Percentiles rank a stretch among this genome's conserved stretches.
phyloP scores from a whole-genome alignment of 2,888 invertebrate species.

The Chloroclysta siterata region DNA sequence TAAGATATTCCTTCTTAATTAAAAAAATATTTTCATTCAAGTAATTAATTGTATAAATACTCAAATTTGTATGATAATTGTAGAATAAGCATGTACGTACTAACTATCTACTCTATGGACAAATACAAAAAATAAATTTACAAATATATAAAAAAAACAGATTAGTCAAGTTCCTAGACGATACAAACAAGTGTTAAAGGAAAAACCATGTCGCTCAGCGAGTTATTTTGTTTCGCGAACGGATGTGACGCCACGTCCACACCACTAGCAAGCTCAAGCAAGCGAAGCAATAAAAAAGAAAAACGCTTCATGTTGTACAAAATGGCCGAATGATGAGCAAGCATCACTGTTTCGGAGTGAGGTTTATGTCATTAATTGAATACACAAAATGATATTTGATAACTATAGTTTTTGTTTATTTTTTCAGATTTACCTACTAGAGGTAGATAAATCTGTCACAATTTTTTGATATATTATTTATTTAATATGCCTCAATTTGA shows the following conservation, averaged over 20 bases:
- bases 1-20: too few relatives aligned
- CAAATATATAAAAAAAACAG: conserved; percentile 48
- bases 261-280: conserved; percentile 79
- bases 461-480: too few relatives aligned
- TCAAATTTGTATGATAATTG: background rate
- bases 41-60: too few relatives aligned
- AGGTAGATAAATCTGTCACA: too few relatives aligned
- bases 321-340: conserved; percentile 42
- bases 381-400: background rate
- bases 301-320: conserved; percentile 33
- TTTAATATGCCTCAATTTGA: too few relatives aligned
- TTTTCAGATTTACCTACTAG: too few relatives aligned
- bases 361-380: conserved; percentile 28
- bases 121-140: conserved; percentile 44
- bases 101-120: conserved; percentile 36
- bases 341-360: conserved; percentile 59
- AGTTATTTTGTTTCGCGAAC: conserved; percentile 61
- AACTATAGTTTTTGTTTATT: too few relatives aligned
- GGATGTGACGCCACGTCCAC: conserved; percentile 57
- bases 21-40: too few relatives aligned
- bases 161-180: conserved; percentile 76
- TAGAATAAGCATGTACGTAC: conserved; percentile 14
- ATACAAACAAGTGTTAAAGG: conserved; percentile 84
- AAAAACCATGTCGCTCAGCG: conserved; percentile 75
- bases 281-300: conserved; percentile 70